These are phyloP conservation scores for Diabrotica virgifera DNA, from an alignment of 1,140 invertebrate genomes.

Conservation along the genomic window DNA sequence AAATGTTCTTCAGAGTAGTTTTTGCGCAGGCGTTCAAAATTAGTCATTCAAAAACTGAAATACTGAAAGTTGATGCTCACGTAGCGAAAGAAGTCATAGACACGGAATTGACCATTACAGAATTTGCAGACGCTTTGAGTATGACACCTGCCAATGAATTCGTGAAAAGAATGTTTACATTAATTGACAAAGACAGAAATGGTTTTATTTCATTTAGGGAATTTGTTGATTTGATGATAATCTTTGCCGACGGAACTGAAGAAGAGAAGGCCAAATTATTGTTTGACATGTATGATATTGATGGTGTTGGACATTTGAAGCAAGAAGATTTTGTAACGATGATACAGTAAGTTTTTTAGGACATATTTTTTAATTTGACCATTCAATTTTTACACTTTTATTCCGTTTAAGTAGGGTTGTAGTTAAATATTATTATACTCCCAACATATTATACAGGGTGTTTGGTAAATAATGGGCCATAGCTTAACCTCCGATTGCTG, in stretches of 20 bases:
- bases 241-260: conserved; percentile 57
- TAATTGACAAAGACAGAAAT: conserved; percentile 63
- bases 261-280: conserved; percentile 58
- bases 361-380: too few relatives aligned
- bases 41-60: conserved; percentile 47
- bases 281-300: conserved; percentile 62
- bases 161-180: conserved; percentile 59
- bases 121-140: conserved; percentile 62
- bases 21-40: conserved; percentile 54
- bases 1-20: conserved; percentile 55
- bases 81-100: conserved; percentile 52
- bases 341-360: conserved; percentile 51
- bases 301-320: conserved; percentile 52
- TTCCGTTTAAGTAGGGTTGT: too few relatives aligned
- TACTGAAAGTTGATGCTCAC: conserved; percentile 46
- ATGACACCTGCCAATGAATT: conserved; percentile 57
- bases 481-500: too few relatives aligned
- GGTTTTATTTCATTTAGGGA: conserved; percentile 66
- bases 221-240: conserved; percentile 61
- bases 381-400: too few relatives aligned
- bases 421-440: too few relatives aligned
- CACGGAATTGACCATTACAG: conserved; percentile 54
- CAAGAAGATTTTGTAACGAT: conserved; percentile 55
- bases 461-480: too few relatives aligned
- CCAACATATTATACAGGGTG: too few relatives aligned